phyloP scores from a whole-genome alignment of 2,797 vertebrate species.

The Clamator glandarius region DNA sequence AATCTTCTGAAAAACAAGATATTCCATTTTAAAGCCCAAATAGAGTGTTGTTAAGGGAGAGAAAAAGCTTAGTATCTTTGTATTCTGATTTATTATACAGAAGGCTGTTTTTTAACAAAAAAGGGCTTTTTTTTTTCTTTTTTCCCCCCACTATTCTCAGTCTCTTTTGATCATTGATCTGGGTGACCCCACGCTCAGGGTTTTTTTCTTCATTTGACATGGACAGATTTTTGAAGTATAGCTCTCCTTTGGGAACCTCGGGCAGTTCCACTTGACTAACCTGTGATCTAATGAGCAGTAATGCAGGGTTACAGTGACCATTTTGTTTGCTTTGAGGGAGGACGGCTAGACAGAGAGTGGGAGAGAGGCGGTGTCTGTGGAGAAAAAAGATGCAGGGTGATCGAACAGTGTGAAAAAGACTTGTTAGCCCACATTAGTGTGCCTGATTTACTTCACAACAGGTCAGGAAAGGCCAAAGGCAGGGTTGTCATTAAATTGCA shows the following conservation, averaged over 20 bases:
- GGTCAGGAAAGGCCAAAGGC: constrained; percentile 76
- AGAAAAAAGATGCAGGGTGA: constrained; percentile 75
- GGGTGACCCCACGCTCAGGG: constrained; percentile 87
- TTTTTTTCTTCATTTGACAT: constrained; percentile 91
- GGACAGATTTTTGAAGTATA: constrained; percentile 84
- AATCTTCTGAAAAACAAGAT: constrained; percentile 34
- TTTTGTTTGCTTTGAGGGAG: constrained; percentile 80
- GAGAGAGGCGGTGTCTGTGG: constrained; percentile 73
- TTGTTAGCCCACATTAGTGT: constrained; percentile 81
- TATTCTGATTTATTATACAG: constrained; percentile 73
- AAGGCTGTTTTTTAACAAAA: constrained; percentile 69
- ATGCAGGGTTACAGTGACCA: constrained; percentile 78
- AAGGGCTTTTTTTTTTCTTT: background rate
- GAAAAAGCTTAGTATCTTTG: constrained; percentile 55
- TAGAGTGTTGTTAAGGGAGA: background rate
- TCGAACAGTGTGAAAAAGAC: constrained; percentile 77
- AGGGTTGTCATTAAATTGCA: constrained; percentile 74
- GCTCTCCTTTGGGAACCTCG: constrained; percentile 82
- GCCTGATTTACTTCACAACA: constrained; percentile 81
- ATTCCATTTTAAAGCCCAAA: constrained; percentile 52
- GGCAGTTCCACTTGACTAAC: constrained; percentile 87
- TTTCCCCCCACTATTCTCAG: constrained; percentile 57
- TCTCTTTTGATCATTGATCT: constrained; percentile 96
- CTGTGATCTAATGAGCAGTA: constrained; percentile 84
- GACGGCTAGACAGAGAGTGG: constrained; percentile 76